Base-by-base conservation (phyloP, 2,113 vertebrate genomes). In the Asarcornis scutulata region DNA sequence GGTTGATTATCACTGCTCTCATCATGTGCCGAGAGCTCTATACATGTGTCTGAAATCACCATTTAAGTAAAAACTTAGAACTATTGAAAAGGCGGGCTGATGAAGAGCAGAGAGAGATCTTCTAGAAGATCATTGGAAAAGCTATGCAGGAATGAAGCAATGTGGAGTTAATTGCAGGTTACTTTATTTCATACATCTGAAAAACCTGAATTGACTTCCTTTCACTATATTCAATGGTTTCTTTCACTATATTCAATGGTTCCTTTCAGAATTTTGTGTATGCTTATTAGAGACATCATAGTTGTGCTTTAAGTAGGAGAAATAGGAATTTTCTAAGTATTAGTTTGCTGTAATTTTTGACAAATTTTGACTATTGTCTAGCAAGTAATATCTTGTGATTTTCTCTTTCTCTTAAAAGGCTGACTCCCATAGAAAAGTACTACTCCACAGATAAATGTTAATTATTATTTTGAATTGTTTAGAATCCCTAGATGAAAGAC, bases 391-490 rank as follows among this genome's bases (percentile, higher is more conserved):
- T 50, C 55, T 90, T 3, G 6, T 66, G 40, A 68, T 78, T 85
- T 27, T 40, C 40, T 73, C 64, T 84, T 16, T 86, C 38, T 85
- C 46, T 56, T 78, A 44, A 80, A 64, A 90, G 80, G 32, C 55
- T 63, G 82, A 67, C 55, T 95, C 31, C 32, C 56, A 75, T 12
- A 68, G 75, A 40, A 88, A 95, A 83, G 6, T 42, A 4, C 31
- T 52, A 8, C 40, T 64, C 34, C 48, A 72, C 56, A 83, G 64
- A 93, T 91, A 92, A 93, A 91, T 63, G 76, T 81, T 96, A 95
- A 96, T 96, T 96, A 96, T 81, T 94, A 58, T 88, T 94, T 96
- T 60, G 64, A 87, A 60, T 67, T 83, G 64, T 88, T 88, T 60
- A 79, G 83, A 74, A 78, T 77, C 13, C 64, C 34, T 42, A 56